Base-by-base conservation (phyloP, 2,113 vertebrate species). In the Psittacula cyanocephala region DNA sequence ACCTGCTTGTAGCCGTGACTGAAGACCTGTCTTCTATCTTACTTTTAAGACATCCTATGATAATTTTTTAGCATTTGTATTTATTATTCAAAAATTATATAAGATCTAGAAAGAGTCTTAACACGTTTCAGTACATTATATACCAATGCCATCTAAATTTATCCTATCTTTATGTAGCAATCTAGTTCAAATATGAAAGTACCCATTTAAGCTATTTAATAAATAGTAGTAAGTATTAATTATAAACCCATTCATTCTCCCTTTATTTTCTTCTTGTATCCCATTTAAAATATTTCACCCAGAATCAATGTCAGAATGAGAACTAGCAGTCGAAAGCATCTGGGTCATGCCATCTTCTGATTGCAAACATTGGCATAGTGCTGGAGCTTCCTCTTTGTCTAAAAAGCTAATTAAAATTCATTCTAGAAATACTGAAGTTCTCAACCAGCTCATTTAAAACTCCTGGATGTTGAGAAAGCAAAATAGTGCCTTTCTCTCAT, bases 141-240 rank as follows among this genome's bases (percentile, higher is more conserved):
- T 47, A 7, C 17, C 9, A 74, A 19, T 41, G 41, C 13, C 69
- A 72, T 44, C 35, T 52, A 89, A 63, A 89, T 86, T 69, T 64
- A 72, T 89, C 37, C 57, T 62, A 8, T 46, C 57, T 85, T 87
- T 72, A 65, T 85, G 22, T n/a, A 74, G 76, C 19, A 83, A 65
- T 69, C 41, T 57, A 72, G 85, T 88, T 89, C 17, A 85, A 95
- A 65, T n/a, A 82, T 29, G 27, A 72, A 89, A 65, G 16, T 62
- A 89, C 52, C 47, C 13, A 77, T 76, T 91, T 88, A 86, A 91
- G 29, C 22, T 88, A 44, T 88, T 91, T 72, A 80, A 90, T 76
- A 86, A 93, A 86, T 39, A 74, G 31, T 37, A 80, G 76, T n/a
- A 88, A 75, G 41, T 53, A 89, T 64, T 85, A 87, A 94, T 91